Evolutionary conservation across 2,113 vertebrate genomes (phyloP).

Genomic region (Phrynosoma platyrhinos): DNA sequence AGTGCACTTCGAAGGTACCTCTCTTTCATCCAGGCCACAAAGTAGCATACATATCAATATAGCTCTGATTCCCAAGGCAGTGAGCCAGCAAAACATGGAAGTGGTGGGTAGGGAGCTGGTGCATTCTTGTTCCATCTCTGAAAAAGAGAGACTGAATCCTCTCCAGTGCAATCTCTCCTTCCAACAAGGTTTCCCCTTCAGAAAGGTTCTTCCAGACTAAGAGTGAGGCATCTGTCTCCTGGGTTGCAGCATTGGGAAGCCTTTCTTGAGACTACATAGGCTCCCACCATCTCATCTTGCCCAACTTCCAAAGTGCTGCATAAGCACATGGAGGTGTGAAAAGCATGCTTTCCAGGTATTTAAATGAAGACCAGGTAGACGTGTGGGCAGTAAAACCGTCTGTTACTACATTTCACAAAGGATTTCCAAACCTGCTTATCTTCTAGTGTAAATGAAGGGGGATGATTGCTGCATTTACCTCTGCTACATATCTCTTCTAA

Average conservation of each 20-base stretch:
- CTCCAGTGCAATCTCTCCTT: conserved; percentile 51
- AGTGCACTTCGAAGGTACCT: not conserved
- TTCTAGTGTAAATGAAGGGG: not conserved
- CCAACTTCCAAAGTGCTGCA: not conserved
- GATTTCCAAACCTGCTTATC: not conserved
- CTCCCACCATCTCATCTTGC: conserved; percentile 33
- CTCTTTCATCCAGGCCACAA: not conserved
- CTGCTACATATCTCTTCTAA: not conserved
- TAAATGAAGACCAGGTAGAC: not conserved
- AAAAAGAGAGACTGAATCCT: conserved; percentile 54
- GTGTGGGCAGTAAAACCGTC: not conserved
- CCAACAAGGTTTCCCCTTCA: conserved; percentile 41
- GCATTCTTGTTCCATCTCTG: not conserved
- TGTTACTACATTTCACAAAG: not conserved
- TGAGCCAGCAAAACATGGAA: conserved; percentile 27
- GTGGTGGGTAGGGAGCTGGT: not conserved
- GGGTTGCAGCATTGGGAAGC: conserved; percentile 57
- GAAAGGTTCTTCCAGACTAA: conserved; percentile 23
- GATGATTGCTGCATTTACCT: not conserved
- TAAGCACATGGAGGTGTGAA: not conserved
- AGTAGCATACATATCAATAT: not conserved
- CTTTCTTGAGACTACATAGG: conserved; percentile 37
- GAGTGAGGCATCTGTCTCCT: conserved; percentile 60
- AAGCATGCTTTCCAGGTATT: not conserved
- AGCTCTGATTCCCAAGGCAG: conserved; percentile 9